Evolutionary conservation across 2,797 vertebrate genomes (phyloP).

Genomic region (Phaenicophaeus curvirostris): DNA sequence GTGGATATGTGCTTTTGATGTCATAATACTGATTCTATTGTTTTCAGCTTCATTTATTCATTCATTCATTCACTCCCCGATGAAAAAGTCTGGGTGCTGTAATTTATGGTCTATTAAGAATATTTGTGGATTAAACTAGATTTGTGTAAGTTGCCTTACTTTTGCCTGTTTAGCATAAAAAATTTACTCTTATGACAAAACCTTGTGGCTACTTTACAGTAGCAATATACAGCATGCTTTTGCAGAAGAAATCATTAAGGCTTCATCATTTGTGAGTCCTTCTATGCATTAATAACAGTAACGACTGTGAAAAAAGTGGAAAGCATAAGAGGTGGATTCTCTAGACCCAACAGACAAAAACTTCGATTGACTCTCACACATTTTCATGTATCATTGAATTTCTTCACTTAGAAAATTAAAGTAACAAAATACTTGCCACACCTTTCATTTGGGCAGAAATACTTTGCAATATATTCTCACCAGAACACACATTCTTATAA

Average conservation of each 20-base stretch:
- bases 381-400: background rate
- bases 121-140: background rate
- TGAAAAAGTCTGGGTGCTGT: conserved; percentile 10
- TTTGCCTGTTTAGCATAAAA: background rate
- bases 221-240: background rate
- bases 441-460: background rate
- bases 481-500: background rate
- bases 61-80: background rate
- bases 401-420: background rate
- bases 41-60: conserved; percentile 30
- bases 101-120: conserved; percentile 17
- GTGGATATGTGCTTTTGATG: background rate
- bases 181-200: background rate
- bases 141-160: background rate
- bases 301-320: background rate
- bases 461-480: background rate
- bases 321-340: background rate
- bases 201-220: background rate
- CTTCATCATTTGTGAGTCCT: background rate
- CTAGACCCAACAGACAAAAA: background rate
- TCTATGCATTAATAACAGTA: background rate
- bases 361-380: background rate
- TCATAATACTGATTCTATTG: conserved; percentile 37
- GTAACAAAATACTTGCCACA: background rate
- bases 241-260: background rate